A percentile compares a stretch with the other conserved stretches of the same genome.
phyloP scores from a whole-genome alignment of 2,888 invertebrate species.

The Brachypalpus laphriformis region DNA sequence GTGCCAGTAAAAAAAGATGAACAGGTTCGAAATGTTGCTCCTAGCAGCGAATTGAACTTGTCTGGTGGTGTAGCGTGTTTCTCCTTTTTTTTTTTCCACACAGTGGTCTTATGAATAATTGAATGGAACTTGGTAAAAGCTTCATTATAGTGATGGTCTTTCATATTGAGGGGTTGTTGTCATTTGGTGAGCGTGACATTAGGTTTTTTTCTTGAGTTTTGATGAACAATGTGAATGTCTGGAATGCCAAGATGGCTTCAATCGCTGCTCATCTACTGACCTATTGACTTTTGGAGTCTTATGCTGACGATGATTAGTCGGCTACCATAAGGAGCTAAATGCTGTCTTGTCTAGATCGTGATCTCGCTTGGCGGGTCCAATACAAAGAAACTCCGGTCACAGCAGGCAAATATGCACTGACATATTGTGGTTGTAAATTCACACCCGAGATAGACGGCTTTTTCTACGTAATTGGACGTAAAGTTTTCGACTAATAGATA shows the following conservation, averaged over 20 bases:
- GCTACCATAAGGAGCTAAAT: neutral
- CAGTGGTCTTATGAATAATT: conserved; percentile 51
- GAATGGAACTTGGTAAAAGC: conserved; percentile 34
- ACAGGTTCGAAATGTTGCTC: conserved; percentile 58
- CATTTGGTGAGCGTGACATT: conserved; percentile 58
- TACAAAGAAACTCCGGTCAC: neutral
- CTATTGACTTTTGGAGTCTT: neutral
- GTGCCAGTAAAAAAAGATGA: conserved; percentile 38
- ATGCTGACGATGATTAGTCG: neutral
- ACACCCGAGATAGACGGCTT: too few relatives aligned
- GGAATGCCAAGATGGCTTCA: conserved; percentile 26
- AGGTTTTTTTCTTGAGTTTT: conserved; percentile 29
- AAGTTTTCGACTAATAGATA: too few relatives aligned
- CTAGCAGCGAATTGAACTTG: conserved; percentile 63
- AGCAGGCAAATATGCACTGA: neutral
- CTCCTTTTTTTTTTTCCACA: neutral
- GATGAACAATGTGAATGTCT: conserved; percentile 44
- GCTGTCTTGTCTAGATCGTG: neutral
- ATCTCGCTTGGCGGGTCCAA: neutral
- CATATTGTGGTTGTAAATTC: neutral
- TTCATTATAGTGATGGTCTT: conserved; percentile 45
- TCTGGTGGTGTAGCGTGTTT: conserved; percentile 9
- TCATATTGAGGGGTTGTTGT: conserved; percentile 19
- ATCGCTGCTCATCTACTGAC: neutral
- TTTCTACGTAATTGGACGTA: too few relatives aligned